A percentile compares a stretch with the other conserved stretches of the same genome.
Conservation (phyloP, 2,888 invertebrate genomes). For the Drosophila siamana region DNA sequence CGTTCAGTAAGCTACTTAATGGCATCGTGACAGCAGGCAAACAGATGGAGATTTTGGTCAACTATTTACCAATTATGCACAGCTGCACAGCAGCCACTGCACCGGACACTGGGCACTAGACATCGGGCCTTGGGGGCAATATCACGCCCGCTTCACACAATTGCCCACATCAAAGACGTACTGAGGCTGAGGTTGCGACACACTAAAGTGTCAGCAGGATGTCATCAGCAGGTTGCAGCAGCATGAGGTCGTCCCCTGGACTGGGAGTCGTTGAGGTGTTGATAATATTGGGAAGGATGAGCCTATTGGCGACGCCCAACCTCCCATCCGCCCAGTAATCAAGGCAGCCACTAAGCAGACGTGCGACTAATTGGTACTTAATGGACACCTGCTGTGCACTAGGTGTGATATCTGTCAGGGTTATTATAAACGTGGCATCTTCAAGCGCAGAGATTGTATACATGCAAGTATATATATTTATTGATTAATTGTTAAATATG, state of each 20-base stretch:
- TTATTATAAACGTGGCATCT: constrained; percentile 10
- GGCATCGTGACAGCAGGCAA: constrained; percentile 19
- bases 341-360: constrained; percentile 51
- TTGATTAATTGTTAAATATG: constrained; percentile 8
- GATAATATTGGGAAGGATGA: constrained; percentile 63
- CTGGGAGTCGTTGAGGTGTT: constrained; percentile 35
- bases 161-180: constrained; percentile 64
- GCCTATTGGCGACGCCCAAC: constrained; percentile 47
- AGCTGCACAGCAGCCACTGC: constrained; percentile 57
- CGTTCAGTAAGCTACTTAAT: constrained; percentile 57
- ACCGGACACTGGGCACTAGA: constrained; percentile 47
- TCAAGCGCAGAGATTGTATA: not conserved
- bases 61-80: constrained; percentile 73
- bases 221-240: constrained; percentile 45
- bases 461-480: not conserved
- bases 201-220: constrained; percentile 67
- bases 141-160: constrained; percentile 3
- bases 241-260: constrained; percentile 18
- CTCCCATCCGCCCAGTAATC: constrained; percentile 46
- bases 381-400: constrained; percentile 59
- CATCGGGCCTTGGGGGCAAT: constrained; percentile 36
- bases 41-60: constrained; percentile 37
- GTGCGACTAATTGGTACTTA: constrained; percentile 72
- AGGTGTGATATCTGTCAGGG: constrained; percentile 37
- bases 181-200: constrained; percentile 41